phyloP scores from a whole-genome alignment of 2,888 invertebrate genomes.

The Leptinotarsa peninsularis region DNA sequence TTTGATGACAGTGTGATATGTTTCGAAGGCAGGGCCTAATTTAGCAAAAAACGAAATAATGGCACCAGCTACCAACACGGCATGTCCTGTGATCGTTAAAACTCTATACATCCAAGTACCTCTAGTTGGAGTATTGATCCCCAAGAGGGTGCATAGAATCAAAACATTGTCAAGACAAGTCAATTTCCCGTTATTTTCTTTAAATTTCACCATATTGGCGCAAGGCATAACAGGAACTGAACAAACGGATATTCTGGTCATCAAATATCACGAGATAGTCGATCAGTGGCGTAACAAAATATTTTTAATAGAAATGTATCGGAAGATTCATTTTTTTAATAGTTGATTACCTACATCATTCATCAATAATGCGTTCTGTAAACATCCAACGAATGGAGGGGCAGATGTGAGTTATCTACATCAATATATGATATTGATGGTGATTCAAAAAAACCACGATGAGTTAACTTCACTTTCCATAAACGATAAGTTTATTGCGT shows the following conservation, averaged over 20 bases:
- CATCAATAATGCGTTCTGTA: too few species aligned
- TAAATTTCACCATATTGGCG: background rate
- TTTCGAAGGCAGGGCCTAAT: background rate
- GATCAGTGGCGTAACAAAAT: background rate
- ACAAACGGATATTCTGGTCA: background rate
- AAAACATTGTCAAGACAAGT: background rate
- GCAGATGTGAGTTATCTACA: too few species aligned
- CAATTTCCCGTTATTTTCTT: background rate
- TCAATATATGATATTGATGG: too few species aligned
- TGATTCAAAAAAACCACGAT: too few species aligned
- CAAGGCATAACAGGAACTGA: background rate
- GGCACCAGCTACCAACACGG: background rate
- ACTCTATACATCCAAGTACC: background rate
- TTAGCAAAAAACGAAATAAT: slow-evolving; percentile 22
- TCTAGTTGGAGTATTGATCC: background rate
- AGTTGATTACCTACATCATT: too few species aligned
- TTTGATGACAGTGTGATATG: background rate
- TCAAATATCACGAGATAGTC: background rate
- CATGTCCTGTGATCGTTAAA: background rate
- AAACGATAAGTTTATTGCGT: too few species aligned
- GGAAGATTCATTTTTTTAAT: background rate
- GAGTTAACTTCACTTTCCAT: too few species aligned
- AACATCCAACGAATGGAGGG: too few species aligned
- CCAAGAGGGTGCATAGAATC: background rate
- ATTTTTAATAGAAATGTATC: background rate